Percentiles rank a stretch among this genome's conserved stretches.
Conservation (phyloP, 2,888 invertebrate species). For the Xanthia icteritia region DNA sequence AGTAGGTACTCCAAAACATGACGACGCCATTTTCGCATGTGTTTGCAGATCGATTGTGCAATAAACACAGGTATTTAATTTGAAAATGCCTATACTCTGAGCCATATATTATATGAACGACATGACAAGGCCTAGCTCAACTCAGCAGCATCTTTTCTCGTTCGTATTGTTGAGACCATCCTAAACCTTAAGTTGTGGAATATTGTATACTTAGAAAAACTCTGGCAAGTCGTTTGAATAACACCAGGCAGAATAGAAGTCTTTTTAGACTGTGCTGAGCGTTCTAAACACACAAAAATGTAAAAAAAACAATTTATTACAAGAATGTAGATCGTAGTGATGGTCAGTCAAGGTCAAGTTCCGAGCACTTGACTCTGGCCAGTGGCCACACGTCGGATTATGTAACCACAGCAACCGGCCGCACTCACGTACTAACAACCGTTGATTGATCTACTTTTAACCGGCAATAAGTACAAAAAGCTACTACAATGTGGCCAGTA, state of each 20-base stretch:
- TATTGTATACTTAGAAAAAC: background rate
- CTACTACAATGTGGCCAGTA: conserved; percentile 18
- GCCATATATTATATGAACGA: conserved; percentile 11
- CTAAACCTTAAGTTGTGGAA: background rate
- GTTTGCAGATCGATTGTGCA: conserved; percentile 47
- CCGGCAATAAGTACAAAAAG: conserved; percentile 48
- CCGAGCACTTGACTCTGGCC: conserved; percentile 72
- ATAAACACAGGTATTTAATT: conserved; percentile 37
- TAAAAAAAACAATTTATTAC: background rate
- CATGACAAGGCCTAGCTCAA: background rate
- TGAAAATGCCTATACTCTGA: conserved; percentile 24
- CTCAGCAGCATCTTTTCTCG: background rate
- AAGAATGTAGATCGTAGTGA: conserved; percentile 26
- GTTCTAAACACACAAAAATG: background rate
- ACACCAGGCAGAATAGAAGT: background rate
- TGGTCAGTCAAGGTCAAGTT: conserved; percentile 82
- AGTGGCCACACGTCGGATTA: conserved; percentile 75
- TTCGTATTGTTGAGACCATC: background rate
- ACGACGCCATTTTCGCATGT: conserved; percentile 24
- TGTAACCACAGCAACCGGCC: conserved; percentile 70
- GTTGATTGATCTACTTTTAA: conserved; percentile 66
- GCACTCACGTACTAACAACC: conserved; percentile 57
- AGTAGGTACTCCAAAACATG: conserved; percentile 25
- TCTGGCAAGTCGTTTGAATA: background rate
- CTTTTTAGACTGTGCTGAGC: background rate